Evolutionary conservation across 2,113 vertebrate genomes (phyloP), one percentile per base, ranked within the genome.

Genomic region (Ophthalmotilapia sp.): DNA sequence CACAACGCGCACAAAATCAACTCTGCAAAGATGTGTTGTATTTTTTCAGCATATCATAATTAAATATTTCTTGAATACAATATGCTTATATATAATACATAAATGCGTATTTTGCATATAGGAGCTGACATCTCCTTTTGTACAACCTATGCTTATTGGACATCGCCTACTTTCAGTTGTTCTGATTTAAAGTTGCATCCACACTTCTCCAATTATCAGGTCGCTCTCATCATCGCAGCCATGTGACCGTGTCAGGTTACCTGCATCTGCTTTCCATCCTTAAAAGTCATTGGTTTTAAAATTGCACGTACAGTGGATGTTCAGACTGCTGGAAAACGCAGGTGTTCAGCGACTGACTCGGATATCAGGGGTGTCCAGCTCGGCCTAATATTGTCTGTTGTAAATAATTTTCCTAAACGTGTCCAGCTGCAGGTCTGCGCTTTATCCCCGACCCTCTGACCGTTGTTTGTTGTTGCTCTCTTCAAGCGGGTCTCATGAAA

Each of bases 401-500:
- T 75, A 49, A 77, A 92, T 79, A 54, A 85, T 88, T 91, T 92
- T 93, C 84, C 88, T 90, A 89, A 92, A 94, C 84, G 36, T 47
- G 90, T 60, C 89, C 92, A 90, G 81, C 90, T 87, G 84, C 84
- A 82, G 79, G 23, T 79, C 40, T 6, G 17, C 1, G 36, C 84
- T 90, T 89, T 90, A 88, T 88, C 88, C 81, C 31, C 11, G 29
- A 53, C 77, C 47, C 51, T 90, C 87, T 75, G 89, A 92, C 90
- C 91, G 54, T 4, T 93, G 92, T 92, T 93, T 94, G 93, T 92
- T 92, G 87, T 93, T 94, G 93, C 91, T 91, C 83, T 84, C 80
- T 90, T 92, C 68, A 33, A 92, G 92, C 92, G 89, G 58, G 89
- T 89, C 89, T 94, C 86, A 84, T 95, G 89, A 95, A 94, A 95